Percentiles rank a stretch among this genome's conserved stretches.
Conservation (phyloP, 2,113 vertebrate species). For the Bucco capensis region DNA sequence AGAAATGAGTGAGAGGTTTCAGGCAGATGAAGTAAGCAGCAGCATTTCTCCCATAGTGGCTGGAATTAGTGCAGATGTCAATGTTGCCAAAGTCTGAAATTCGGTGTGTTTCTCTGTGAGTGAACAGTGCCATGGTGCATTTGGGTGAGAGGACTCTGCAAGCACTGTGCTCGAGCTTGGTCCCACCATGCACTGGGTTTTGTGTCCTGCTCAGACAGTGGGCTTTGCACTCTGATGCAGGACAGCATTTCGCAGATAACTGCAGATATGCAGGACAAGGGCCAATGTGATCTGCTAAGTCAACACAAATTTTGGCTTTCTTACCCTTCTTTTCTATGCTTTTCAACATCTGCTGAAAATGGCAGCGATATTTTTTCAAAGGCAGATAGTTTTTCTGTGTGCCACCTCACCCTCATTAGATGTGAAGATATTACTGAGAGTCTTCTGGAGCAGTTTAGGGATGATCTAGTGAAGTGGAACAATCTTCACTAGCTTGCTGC, state of each 20-base stretch:
- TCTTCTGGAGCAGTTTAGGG: background rate
- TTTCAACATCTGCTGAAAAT: background rate
- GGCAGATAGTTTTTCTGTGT: background rate
- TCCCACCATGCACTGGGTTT: background rate
- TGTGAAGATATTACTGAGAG: background rate
- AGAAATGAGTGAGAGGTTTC: background rate
- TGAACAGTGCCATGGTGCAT: background rate
- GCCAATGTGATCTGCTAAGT: background rate
- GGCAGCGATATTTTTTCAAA: background rate
- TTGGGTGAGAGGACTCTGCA: fast-evolving
- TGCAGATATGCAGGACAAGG: background rate
- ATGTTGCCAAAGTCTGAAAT: background rate
- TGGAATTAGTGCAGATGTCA: background rate
- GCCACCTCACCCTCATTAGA: background rate
- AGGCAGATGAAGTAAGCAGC: background rate
- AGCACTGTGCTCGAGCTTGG: background rate
- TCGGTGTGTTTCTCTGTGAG: fast-evolving
- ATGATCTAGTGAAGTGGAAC: background rate
- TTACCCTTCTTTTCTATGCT: background rate
- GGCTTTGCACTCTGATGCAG: background rate
- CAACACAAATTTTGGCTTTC: background rate
- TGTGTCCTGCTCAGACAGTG: background rate
- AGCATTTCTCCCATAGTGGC: background rate
- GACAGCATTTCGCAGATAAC: background rate
- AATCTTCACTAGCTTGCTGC: background rate